A percentile compares a stretch with the other conserved stretches of the same genome.
These are phyloP conservation scores for Theropithecus gelada DNA, from an alignment of 2,113 vertebrate genomes.

Conservation along the genomic window DNA sequence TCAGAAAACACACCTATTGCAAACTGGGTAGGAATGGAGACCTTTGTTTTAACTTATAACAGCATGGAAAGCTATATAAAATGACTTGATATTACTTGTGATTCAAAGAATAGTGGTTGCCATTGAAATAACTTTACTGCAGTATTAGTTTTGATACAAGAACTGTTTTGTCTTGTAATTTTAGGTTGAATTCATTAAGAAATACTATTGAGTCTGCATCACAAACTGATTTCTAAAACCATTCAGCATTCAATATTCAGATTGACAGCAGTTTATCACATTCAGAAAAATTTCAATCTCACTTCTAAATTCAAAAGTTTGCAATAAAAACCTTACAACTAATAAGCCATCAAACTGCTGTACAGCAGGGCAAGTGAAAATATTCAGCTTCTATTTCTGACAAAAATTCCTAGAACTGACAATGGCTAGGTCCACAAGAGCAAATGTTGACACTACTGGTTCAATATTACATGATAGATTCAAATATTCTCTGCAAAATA, in stretches of 20 bases:
- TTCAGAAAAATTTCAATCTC: conserved; percentile 28
- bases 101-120: not conserved
- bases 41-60: not conserved
- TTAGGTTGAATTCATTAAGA: not conserved
- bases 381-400: not conserved
- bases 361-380: not conserved
- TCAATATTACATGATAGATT: not conserved
- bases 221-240: conserved; percentile 27
- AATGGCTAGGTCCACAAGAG: not conserved
- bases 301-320: not conserved
- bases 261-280: not conserved
- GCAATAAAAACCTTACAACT: not conserved
- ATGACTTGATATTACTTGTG: not conserved
- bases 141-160: not conserved
- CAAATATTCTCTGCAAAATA: not conserved
- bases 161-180: not conserved
- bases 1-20: not conserved
- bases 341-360: not conserved
- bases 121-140: not conserved
- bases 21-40: not conserved
- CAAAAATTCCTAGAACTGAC: not conserved
- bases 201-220: not conserved
- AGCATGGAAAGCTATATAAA: not conserved
- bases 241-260: not conserved
- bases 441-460: not conserved